Percentiles rank a stretch among this genome's conserved stretches.
Evolutionary conservation across 2,888 invertebrate genomes (phyloP).

Genomic region (Psylliodes chrysocephalus): DNA sequence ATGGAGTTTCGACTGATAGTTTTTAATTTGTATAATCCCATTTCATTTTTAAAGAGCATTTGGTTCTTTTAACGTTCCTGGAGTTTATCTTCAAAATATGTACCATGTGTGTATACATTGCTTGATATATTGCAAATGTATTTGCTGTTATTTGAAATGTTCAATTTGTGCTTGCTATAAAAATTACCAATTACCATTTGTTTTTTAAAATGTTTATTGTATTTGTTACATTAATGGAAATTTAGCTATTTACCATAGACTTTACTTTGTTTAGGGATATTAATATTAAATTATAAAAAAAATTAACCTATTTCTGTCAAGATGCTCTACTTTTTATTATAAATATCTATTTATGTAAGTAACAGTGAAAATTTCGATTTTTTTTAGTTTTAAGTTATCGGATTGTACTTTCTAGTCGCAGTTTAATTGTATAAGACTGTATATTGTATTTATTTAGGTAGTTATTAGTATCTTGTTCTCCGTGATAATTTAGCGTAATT

Average conservation of each 20-base stretch:
- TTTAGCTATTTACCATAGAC: background rate
- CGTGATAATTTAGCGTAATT: constrained; percentile 47
- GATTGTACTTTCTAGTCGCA: constrained; percentile 48
- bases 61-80: background rate
- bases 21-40: constrained; percentile 16
- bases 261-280: no score
- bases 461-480: constrained; percentile 29
- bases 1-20: constrained; percentile 35
- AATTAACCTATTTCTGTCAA: constrained; percentile 17
- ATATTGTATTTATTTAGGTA: constrained; percentile 41
- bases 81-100: background rate
- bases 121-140: background rate
- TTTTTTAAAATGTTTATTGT: no score
- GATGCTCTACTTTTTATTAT: constrained; percentile 11
- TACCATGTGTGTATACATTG: background rate
- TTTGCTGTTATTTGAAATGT: background rate
- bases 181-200: background rate
- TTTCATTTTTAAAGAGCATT: background rate
- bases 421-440: constrained; percentile 33
- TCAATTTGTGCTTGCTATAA: background rate
- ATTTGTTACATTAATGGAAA: no score
- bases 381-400: constrained; percentile 39
- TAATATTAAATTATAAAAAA: no score
- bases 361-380: constrained; percentile 25
- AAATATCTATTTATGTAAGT: constrained; percentile 8